These are phyloP conservation scores for Suricata suricatta DNA, from an alignment of 2,113 vertebrate genomes.

Conservation along the genomic window DNA sequence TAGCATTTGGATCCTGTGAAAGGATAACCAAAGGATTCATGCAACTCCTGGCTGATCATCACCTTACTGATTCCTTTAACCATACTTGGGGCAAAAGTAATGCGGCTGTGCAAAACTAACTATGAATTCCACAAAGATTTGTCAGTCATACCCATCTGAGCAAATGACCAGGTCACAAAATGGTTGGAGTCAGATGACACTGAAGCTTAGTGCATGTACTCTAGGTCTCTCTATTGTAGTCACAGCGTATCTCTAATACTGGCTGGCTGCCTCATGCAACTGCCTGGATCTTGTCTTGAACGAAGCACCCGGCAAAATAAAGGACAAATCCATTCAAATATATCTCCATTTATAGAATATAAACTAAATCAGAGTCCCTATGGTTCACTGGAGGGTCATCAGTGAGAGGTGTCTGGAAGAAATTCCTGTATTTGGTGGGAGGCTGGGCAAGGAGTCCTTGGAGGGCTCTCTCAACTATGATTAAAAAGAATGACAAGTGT, in stretches of 20 bases:
- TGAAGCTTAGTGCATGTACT: not conserved
- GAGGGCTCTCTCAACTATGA: not conserved
- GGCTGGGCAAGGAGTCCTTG: not conserved
- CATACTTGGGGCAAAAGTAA: not conserved
- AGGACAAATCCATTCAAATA: not conserved
- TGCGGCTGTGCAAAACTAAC: not conserved
- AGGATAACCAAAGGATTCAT: not conserved
- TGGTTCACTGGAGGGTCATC: not conserved
- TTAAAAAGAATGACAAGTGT: not conserved
- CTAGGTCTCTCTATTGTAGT: not conserved
- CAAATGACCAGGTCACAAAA: not conserved
- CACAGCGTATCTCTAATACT: not conserved
- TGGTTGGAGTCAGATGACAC: not conserved
- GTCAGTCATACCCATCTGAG: not conserved
- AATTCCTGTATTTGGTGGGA: not conserved
- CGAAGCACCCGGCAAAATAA: constrained; percentile 11
- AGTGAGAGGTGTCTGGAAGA: not conserved
- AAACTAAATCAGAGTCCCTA: not conserved
- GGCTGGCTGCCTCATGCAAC: not conserved
- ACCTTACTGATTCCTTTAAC: not conserved
- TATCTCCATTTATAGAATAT: not conserved
- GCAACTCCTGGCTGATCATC: not conserved
- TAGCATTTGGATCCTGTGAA: not conserved
- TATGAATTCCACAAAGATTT: not conserved
- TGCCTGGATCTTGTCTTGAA: not conserved